These are phyloP conservation scores for Chromobotia macracanthus DNA, from an alignment of 2,797 vertebrate genomes.

Conservation along the genomic window DNA sequence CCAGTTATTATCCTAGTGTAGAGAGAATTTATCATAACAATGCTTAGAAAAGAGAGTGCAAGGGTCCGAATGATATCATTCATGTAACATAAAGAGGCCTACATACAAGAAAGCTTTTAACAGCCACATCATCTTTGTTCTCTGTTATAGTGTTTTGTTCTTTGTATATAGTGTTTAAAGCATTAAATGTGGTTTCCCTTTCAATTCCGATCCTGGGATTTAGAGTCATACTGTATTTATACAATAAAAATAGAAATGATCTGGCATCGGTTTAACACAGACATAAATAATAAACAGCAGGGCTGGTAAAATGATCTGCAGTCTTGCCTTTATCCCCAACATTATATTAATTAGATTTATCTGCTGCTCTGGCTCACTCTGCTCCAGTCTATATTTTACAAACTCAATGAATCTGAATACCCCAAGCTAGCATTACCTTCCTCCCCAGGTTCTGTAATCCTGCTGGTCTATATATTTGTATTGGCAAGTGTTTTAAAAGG, in stretches of 20 bases:
- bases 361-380: conserved; percentile 48
- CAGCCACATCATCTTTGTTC: conserved; percentile 11
- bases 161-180: conserved; percentile 27
- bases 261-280: conserved; percentile 43
- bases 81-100: conserved; percentile 27
- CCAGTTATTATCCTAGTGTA: conserved; percentile 33
- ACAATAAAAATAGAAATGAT: conserved; percentile 46
- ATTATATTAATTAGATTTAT: conserved; percentile 59
- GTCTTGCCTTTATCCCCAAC: conserved; percentile 51
- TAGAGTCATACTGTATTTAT: conserved; percentile 33
- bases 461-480: conserved; percentile 51
- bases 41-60: conserved; percentile 1
- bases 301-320: conserved; percentile 46
- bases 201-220: conserved; percentile 27
- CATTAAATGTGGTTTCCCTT: conserved; percentile 31
- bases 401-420: conserved; percentile 57
- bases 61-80: conserved; percentile 38
- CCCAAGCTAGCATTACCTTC: conserved; percentile 49
- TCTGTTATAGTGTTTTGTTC: no score
- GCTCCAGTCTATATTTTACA: conserved; percentile 52
- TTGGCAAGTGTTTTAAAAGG: conserved; percentile 54
- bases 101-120: conserved; percentile 21
- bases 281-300: conserved; percentile 54
- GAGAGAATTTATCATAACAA: conserved; percentile 21
- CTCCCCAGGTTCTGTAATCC: conserved; percentile 36